Evolutionary conservation across 2,888 invertebrate species (phyloP).

Genomic region (Schrankia costaestrigalis): DNA sequence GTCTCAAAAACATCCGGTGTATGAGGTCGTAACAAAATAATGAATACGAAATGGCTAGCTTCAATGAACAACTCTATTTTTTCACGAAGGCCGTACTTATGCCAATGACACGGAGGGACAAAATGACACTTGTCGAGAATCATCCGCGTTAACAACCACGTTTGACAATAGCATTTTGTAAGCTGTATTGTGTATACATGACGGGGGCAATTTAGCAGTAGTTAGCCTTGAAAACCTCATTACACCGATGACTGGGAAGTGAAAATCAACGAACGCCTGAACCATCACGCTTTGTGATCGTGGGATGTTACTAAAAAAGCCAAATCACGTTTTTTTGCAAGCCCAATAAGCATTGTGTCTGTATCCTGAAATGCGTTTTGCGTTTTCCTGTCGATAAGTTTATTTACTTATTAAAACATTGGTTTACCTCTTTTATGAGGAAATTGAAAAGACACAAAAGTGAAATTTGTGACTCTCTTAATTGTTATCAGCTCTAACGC

Average conservation of each 20-base stretch:
- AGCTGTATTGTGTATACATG: slow-evolving; percentile 30
- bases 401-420: too few species aligned
- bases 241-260: slow-evolving; percentile 58
- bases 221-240: slow-evolving; percentile 46
- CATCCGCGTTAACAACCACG: slow-evolving; percentile 12
- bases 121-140: slow-evolving; percentile 2
- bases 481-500: too few species aligned
- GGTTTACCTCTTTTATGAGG: too few species aligned
- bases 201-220: slow-evolving; percentile 38
- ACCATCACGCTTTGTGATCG: slow-evolving; percentile 24
- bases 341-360: not conserved
- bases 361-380: too few species aligned
- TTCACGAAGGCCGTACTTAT: slow-evolving; percentile 1
- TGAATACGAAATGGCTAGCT: too few species aligned
- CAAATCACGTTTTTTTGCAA: slow-evolving; percentile 4
- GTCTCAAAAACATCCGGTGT: too few species aligned
- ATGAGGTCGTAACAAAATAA: too few species aligned
- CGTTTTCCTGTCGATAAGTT: too few species aligned
- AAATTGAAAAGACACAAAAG: too few species aligned
- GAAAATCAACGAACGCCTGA: slow-evolving; percentile 36
- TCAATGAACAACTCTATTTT: too few species aligned
- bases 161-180: slow-evolving; percentile 27
- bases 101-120: slow-evolving; percentile 6
- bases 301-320: slow-evolving; percentile 17
- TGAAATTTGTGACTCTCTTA: too few species aligned